Evolutionary conservation across 2,888 invertebrate genomes (phyloP).

Genomic region (Drosophila helvetica): DNA sequence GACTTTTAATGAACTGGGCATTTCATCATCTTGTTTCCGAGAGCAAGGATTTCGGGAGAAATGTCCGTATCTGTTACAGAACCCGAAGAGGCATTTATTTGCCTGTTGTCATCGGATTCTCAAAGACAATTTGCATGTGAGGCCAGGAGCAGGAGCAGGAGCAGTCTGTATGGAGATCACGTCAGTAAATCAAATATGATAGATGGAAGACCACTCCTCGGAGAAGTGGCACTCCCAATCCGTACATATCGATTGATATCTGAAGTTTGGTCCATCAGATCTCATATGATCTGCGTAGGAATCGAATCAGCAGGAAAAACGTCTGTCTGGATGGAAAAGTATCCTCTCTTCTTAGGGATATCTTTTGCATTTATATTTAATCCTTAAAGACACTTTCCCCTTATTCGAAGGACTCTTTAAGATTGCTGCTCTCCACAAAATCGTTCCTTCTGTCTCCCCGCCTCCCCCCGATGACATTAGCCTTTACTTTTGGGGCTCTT

Average conservation of each 20-base stretch:
- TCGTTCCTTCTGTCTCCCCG: background rate
- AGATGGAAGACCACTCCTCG: background rate
- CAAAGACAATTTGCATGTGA: background rate
- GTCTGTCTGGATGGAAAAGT: no score
- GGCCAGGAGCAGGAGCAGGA: no score
- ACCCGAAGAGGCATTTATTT: background rate
- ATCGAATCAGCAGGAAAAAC: no score
- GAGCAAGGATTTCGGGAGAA: conserved; percentile 22
- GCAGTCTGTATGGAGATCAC: no score
- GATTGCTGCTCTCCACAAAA: background rate
- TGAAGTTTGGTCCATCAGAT: no score
- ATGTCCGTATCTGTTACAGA: background rate
- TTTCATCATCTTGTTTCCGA: conserved; percentile 63
- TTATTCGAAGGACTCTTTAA: background rate
- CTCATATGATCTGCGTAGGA: no score
- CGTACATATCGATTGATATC: no score
- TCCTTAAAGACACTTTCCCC: background rate
- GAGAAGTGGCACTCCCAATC: background rate
- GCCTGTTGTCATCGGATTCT: background rate
- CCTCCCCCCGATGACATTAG: background rate
- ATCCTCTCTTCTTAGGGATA: no score
- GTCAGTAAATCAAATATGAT: background rate
- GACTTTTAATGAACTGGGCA: conserved; percentile 64
- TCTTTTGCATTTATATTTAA: background rate
- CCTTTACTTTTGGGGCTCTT: background rate